phyloP scores from a whole-genome alignment of 2,113 vertebrate species.

The Colaptes auratus region DNA sequence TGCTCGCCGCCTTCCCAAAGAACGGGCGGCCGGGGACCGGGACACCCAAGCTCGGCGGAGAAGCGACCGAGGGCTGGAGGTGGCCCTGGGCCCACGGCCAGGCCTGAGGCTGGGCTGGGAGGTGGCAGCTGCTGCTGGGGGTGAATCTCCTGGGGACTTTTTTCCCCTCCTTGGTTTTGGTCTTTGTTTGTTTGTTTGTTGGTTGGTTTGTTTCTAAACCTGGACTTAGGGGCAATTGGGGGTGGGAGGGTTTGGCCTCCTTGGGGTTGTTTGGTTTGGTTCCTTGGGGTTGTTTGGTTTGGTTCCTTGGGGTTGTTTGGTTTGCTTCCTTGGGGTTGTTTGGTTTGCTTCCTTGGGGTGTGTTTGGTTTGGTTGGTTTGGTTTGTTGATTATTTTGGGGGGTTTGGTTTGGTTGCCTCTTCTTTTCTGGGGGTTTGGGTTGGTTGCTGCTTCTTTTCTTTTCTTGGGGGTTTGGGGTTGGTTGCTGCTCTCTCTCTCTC shows the following conservation, averaged over 20 bases:
- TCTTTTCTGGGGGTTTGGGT: no score
- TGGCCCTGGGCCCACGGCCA: neutral
- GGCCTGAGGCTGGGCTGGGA: neutral
- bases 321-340: no score
- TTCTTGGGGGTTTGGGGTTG: no score
- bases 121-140: neutral
- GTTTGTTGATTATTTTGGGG: no score
- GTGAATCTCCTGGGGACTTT: neutral
- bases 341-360: no score
- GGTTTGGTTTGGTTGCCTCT: no score
- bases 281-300: no score
- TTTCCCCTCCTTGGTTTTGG: conserved; percentile 3
- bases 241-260: neutral
- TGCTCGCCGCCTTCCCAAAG: neutral
- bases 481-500: no score
- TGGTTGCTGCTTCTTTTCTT: no score
- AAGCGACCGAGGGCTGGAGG: neutral
- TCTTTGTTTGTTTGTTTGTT: neutral
- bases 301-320: no score
- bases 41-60: neutral
- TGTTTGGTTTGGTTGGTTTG: no score
- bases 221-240: neutral
- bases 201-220: conserved; percentile 16
- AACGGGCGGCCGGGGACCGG: neutral
- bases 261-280: neutral